Percentiles rank a stretch among this genome's conserved stretches.
Conservation (phyloP, 2,797 vertebrate species). For the Oreochromis grahami region DNA sequence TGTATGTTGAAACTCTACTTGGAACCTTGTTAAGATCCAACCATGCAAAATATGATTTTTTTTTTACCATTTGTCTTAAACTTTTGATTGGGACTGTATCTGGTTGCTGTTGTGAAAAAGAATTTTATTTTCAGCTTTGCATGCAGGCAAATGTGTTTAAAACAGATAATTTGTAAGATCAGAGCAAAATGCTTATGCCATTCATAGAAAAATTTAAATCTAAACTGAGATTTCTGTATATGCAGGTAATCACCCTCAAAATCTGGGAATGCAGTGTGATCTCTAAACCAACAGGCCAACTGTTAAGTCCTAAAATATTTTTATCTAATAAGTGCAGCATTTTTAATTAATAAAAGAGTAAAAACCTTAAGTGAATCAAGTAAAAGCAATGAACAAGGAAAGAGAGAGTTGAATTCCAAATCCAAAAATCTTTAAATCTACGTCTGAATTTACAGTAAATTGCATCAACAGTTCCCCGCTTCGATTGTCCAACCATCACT, state of each 20-base stretch:
- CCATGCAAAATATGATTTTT: neutral
- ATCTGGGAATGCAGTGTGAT: neutral
- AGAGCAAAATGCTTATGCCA: neutral
- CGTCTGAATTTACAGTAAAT: neutral
- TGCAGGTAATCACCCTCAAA: neutral
- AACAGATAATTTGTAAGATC: neutral
- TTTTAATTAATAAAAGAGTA: neutral
- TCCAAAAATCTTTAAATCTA: neutral
- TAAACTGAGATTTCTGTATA: neutral
- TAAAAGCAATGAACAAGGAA: neutral
- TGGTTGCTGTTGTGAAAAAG: neutral
- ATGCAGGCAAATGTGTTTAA: neutral
- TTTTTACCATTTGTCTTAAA: neutral
- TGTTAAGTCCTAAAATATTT: neutral
- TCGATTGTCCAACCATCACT: neutral
- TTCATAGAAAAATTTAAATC: neutral
- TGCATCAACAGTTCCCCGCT: neutral
- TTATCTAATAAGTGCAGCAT: neutral
- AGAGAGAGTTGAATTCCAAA: neutral
- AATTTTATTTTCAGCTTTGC: neutral
- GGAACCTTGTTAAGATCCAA: too few relatives aligned
- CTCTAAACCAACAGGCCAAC: neutral
- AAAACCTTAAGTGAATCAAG: neutral
- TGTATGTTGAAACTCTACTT: neutral
- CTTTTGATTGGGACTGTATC: neutral